phyloP scores from a whole-genome alignment of 2,113 vertebrate genomes.

The Notarius quadriscutis region DNA sequence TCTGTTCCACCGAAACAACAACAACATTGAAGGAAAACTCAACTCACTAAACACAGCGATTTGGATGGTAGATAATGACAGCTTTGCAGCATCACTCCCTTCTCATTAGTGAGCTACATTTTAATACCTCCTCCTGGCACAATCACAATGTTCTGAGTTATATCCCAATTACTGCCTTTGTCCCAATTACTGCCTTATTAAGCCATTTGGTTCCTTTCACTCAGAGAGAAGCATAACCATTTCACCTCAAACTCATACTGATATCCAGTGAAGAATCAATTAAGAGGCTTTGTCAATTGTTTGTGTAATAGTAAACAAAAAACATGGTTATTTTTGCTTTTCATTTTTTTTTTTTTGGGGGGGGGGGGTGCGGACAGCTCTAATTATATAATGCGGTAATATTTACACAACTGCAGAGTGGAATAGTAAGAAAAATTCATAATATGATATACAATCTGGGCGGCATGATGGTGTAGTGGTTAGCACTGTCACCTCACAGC shows the following conservation, averaged over 20 bases:
- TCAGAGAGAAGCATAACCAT: background rate
- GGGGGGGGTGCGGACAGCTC: background rate
- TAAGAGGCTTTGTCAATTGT: background rate
- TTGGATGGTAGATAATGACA: background rate
- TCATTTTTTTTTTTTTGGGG: background rate
- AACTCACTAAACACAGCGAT: slow-evolving; percentile 1
- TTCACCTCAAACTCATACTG: background rate
- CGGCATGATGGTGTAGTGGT: too few relatives aligned
- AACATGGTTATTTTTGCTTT: background rate
- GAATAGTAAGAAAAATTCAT: background rate
- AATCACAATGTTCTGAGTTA: slow-evolving; percentile 7
- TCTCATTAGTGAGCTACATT: slow-evolving; percentile 7
- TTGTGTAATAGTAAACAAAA: background rate
- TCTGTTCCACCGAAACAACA: background rate
- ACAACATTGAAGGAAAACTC: background rate
- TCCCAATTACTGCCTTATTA: slow-evolving; percentile 1
- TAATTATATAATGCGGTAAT: background rate
- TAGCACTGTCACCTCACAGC: too few relatives aligned
- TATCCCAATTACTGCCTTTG: background rate
- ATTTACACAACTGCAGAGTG: background rate
- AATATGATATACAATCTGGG: background rate
- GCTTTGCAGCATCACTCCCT: background rate
- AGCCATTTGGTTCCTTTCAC: background rate
- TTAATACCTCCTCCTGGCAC: slow-evolving; percentile 10
- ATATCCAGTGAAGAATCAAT: background rate